Evolutionary conservation across 1,140 invertebrate species (phyloP), one percentile per base, ranked within the genome.

Genomic region (Paraescarpia echinospica): DNA sequence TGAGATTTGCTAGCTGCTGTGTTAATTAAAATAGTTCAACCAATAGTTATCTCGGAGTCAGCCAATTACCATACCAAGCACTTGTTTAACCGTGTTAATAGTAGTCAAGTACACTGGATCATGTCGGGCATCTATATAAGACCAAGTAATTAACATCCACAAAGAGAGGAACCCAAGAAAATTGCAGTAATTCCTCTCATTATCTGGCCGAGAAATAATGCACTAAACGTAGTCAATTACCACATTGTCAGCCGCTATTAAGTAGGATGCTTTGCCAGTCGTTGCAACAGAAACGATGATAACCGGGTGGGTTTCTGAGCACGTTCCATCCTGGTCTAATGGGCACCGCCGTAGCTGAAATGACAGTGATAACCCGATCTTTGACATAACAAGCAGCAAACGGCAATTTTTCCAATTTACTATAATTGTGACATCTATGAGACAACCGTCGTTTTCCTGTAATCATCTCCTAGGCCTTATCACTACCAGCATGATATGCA

Each of bases 111-210:
- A 77, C 27, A 77, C 59, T 27, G 59, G 59, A 77, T 77, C 59
- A 77, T 77, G 59, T 12, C 41, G 41, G 8, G 59, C 59, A 77
- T 12, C 59, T 77, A 77, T 77, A 31, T 77, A 77, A 77, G 59
- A 77, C 59, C 59, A 22, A 77, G 59, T 77, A 77, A 77, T 77
- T 77, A 77, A 77, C 59, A 77, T 77, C 59, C 59, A 77, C 59
- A 77, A 77, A 77, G 59, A 77, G 59, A 77, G 59, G 59, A 77
- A 77, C 59, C 59, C 59, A 77, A 77, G 59, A 77, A 77, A 77
- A 77, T 77, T 77, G 59, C 59, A 22, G 59, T 77, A 77, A 77
- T 77, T 77, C 59, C 59, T 77, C 59, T 77, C 59, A 77, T 77
- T 77, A 77, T 77, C 59, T 77, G 27, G 59, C 22, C 27, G 59